Evolutionary conservation across 2,113 vertebrate species (phyloP).

Genomic region (Zeus faber): DNA sequence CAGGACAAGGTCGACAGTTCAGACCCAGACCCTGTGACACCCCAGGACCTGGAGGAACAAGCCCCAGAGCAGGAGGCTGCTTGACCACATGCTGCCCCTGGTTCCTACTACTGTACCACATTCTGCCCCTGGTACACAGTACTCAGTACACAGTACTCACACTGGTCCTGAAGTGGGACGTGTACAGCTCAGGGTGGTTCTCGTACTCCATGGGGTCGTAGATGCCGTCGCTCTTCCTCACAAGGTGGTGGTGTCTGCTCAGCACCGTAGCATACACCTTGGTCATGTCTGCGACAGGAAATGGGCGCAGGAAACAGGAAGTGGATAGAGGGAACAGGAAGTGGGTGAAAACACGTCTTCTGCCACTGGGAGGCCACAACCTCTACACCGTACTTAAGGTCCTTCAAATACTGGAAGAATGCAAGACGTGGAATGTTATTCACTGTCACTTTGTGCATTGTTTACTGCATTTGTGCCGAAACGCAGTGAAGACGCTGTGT

Average conservation of each 20-base stretch:
- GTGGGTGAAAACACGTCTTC: neutral
- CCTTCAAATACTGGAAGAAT: too few species aligned
- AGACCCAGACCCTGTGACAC: neutral
- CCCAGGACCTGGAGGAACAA: too few species aligned
- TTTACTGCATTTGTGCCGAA: too few species aligned
- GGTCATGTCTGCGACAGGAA: conserved; percentile 82
- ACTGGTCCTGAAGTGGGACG: conserved; percentile 86
- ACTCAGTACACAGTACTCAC: conserved; percentile 71
- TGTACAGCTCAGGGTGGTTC: conserved; percentile 88
- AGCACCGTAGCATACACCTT: conserved; percentile 94
- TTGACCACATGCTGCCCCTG: neutral
- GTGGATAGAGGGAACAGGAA: neutral
- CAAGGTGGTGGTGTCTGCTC: conserved; percentile 94
- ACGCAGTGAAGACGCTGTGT: too few species aligned
- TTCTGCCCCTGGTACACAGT: neutral
- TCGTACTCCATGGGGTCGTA: conserved; percentile 93
- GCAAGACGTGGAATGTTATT: too few species aligned
- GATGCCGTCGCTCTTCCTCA: conserved; percentile 86
- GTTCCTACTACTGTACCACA: neutral
- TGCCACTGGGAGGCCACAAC: too few species aligned
- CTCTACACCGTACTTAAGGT: too few species aligned
- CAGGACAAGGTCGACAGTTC: neutral
- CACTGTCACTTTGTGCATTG: too few species aligned
- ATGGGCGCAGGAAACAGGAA: too few species aligned
- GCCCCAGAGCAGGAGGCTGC: too few species aligned